These are phyloP conservation scores for Leucania comma DNA, from an alignment of 2,888 invertebrate genomes.

Conservation along the genomic window DNA sequence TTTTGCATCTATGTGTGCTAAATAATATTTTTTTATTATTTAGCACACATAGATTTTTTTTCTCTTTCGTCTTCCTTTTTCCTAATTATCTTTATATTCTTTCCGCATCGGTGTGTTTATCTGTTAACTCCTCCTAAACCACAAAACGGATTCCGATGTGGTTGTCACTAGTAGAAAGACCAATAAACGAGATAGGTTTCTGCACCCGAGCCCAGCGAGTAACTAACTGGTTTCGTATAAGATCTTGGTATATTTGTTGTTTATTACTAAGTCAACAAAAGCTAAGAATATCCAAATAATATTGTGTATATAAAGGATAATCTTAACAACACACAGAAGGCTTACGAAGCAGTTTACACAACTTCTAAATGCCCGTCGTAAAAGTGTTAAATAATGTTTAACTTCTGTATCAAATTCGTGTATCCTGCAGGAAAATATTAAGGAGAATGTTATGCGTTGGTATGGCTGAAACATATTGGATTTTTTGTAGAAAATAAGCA, in stretches of 20 bases:
- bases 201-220: too few species aligned
- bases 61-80: too few species aligned
- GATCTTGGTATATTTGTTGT: neutral
- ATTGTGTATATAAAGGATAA: conserved; percentile 42
- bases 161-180: too few species aligned
- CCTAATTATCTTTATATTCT: too few species aligned
- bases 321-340: conserved; percentile 21
- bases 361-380: conserved; percentile 38
- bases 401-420: conserved; percentile 47
- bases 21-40: too few species aligned
- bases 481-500: conserved; percentile 21
- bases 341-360: conserved; percentile 33
- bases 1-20: too few species aligned
- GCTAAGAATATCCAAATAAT: conserved; percentile 24
- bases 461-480: conserved; percentile 39
- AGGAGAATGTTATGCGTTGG: conserved; percentile 12
- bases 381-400: conserved; percentile 52
- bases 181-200: too few species aligned
- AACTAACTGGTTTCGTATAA: neutral
- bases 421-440: conserved; percentile 19
- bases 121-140: too few species aligned
- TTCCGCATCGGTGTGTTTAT: too few species aligned
- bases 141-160: too few species aligned
- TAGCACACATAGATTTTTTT: too few species aligned
- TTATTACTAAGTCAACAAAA: conserved; percentile 18